Base-by-base conservation (phyloP, 2,888 invertebrate genomes). In the Tuta absoluta region DNA sequence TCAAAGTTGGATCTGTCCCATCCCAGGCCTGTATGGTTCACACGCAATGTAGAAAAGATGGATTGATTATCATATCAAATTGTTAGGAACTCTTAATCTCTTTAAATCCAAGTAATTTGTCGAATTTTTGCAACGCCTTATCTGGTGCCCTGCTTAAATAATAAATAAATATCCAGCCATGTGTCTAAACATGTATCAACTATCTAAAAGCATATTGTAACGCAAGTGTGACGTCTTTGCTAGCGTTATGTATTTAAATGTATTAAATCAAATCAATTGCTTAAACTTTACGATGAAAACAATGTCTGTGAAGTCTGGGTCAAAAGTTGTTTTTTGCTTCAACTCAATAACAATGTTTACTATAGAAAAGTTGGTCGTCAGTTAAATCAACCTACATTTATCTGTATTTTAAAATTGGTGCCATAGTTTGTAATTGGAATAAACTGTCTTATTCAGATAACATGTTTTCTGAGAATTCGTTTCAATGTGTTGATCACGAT, bases 1-100 rank as follows among this genome's bases (percentile, higher is more conserved):
- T 33, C 28, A 58, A 14, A 58, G 45, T 57, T 62, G 57, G 38
- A 33, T 51, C 51, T 58, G 51, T 41, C 48, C 21, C 24, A 28
- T 49, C 41, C 38, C 38, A 23, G 24, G 8, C 28, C 24, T 45
- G 33, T 56, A 53, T 61, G 63, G 60, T 63, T 53, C 45, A 60
- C 63, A 51, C 17, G 7, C n/a, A 45, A 41, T 24, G 28, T 56
- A 51, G 51, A 60, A 24, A 57, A 24, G 17, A 38, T 63, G 66
- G 56, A 66, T 61, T 33, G 38, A 59, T 53, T 77, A 77, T 79
- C 82, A 82, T 82, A 82, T 82, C 82, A 82, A 81, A 76, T 75
- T 79, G 69, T 80, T 76, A 76, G 71, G 79, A 75, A 56, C n/a
- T 58, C 51, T 53, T 57, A 63, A 53, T 63, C 41, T 64, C 59